A percentile compares a stretch with the other conserved stretches of the same genome.
Conservation (phyloP, 2,888 invertebrate species). For the Zygogramma bicolorata region DNA sequence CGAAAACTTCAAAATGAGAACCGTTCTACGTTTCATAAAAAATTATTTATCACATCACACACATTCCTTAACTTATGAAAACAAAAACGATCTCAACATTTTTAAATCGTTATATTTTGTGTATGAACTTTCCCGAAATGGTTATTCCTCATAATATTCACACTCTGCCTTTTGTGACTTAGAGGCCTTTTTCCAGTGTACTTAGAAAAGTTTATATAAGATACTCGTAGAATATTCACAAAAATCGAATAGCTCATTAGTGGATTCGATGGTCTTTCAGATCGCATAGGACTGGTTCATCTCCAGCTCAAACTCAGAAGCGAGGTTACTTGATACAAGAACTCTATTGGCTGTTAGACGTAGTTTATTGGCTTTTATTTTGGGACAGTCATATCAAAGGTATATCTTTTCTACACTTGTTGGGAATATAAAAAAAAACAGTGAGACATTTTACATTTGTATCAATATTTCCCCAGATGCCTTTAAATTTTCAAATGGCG, state of each 20-base stretch:
- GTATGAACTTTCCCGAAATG: constrained; percentile 34
- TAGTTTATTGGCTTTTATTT: no score
- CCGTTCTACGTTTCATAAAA: constrained; percentile 24
- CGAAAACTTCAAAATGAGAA: constrained; percentile 81
- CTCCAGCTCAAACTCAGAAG: background rate
- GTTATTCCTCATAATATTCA: constrained; percentile 39
- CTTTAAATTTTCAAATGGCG: no score
- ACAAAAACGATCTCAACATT: constrained; percentile 50
- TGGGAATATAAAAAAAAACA: no score
- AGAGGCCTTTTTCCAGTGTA: constrained; percentile 56
- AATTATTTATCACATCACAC: constrained; percentile 35
- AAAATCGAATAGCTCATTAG: background rate
- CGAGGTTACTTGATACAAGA: background rate
- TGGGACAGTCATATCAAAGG: no score
- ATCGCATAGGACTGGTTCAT: background rate
- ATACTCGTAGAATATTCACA: constrained; percentile 26
- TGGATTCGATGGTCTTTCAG: background rate
- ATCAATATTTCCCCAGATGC: no score
- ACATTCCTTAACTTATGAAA: constrained; percentile 44
- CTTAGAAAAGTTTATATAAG: constrained; percentile 45
- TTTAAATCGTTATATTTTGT: constrained; percentile 40
- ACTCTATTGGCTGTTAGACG: no score
- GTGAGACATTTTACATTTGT: no score
- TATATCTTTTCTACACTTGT: no score
- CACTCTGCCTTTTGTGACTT: constrained; percentile 49